phyloP scores from a whole-genome alignment of 2,888 invertebrate species.

The Homarus gammarus region DNA sequence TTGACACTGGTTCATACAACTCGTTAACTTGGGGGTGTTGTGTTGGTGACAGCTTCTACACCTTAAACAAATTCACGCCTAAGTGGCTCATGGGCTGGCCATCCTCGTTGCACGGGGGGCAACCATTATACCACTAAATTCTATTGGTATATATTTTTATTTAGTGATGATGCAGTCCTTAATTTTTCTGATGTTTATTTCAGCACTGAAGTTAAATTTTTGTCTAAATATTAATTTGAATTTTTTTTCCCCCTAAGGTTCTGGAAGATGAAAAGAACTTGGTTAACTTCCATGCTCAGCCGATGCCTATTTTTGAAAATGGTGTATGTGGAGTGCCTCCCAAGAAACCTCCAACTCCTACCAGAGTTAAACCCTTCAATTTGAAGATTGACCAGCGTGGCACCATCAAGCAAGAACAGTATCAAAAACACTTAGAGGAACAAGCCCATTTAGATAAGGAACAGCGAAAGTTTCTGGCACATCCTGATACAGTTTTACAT shows the following conservation, averaged over 20 bases:
- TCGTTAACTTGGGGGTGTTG: too few species aligned
- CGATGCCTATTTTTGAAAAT: conserved; percentile 83
- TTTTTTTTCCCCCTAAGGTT: background rate
- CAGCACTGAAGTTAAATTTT: background rate
- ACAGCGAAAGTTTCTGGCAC: conserved; percentile 83
- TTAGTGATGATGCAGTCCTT: too few species aligned
- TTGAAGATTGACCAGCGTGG: conserved; percentile 77
- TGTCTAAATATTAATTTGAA: background rate
- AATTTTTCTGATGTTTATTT: background rate
- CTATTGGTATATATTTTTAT: background rate
- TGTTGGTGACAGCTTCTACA: too few species aligned
- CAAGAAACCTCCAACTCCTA: conserved; percentile 78
- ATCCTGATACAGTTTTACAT: conserved; percentile 83
- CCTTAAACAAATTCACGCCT: too few species aligned
- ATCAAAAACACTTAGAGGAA: conserved; percentile 79
- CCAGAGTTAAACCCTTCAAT: conserved; percentile 79
- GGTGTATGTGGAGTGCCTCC: conserved; percentile 79
- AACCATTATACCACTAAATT: background rate
- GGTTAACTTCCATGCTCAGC: conserved; percentile 86
- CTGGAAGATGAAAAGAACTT: conserved; percentile 38
- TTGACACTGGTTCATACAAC: too few species aligned
- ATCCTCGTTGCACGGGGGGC: too few species aligned
- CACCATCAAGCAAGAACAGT: conserved; percentile 67
- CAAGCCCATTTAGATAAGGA: conserved; percentile 78
- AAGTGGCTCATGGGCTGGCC: too few species aligned